These are phyloP conservation scores for Xenopus petersii DNA, from an alignment of 2,797 vertebrate genomes.

Conservation along the genomic window DNA sequence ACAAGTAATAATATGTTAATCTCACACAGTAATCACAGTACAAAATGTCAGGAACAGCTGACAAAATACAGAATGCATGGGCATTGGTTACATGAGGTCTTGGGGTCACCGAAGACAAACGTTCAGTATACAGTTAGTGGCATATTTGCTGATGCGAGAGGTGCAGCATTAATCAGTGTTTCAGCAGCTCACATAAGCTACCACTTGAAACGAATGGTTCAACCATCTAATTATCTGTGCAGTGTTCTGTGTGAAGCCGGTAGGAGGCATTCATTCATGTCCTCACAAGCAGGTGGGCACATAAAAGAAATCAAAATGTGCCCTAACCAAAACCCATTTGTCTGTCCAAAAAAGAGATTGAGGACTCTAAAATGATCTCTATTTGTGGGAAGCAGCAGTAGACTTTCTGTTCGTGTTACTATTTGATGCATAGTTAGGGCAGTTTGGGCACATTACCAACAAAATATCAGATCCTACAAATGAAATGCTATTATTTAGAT, in stretches of 20 bases:
- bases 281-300: constrained; percentile 38
- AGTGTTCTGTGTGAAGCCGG: constrained; percentile 20
- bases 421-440: neutral
- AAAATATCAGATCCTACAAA: neutral
- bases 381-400: constrained; percentile 3
- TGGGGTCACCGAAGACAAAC: constrained; percentile 35
- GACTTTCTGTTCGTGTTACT: neutral
- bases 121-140: constrained; percentile 19
- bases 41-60: constrained; percentile 37
- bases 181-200: constrained; percentile 32
- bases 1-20: constrained; percentile 45
- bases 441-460: neutral
- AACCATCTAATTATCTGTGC: constrained; percentile 42
- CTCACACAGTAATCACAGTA: constrained; percentile 29
- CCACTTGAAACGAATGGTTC: constrained; percentile 44
- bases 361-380: constrained; percentile 34
- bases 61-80: constrained; percentile 44
- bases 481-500: neutral
- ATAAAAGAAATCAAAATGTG: constrained; percentile 45
- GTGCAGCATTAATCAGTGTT: constrained; percentile 31
- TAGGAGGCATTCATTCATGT: constrained; percentile 34
- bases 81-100: constrained; percentile 39
- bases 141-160: constrained; percentile 27
- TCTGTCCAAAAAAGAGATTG: constrained; percentile 42
- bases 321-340: constrained; percentile 38